Evolutionary conservation across 2,797 vertebrate genomes (phyloP), one percentile per base, ranked within the genome.

Genomic region (Sciurus carolinensis): DNA sequence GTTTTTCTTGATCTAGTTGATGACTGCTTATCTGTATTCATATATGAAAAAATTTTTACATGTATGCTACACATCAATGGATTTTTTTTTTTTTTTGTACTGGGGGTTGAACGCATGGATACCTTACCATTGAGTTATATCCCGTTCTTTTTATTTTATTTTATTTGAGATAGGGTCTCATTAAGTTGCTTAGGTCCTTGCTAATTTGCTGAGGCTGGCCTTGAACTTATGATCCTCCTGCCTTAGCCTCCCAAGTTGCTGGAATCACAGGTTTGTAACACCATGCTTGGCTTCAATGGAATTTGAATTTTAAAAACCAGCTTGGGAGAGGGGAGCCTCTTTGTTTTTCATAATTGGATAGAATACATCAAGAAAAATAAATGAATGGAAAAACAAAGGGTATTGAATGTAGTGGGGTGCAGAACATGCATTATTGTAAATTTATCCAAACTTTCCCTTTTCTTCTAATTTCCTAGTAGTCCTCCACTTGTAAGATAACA

Each of bases 261-360:
- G 30, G 5, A 30, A 67, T 67, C 33, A 67, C 66, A n/a, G 13
- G 15, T 7, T 33, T 67, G 6, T 5, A 2, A 7, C 66, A 67
- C 30, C 7, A 11, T 62, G 59, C 24, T 22, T 62, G 22, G 59
- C 22, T 90, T 87, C 28, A 87, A 73, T 77, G 26, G 64, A 90
- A 92, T 91, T 81, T 88, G 54, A 88, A 94, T 36, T 57, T 20
- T 36, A 66, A 91, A 91, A 76, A 20, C 71, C 30, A 85, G 24
- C 12, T 76, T 44, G 24, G 20, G 57, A 94, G 7, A 28, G 26
- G 14, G 30, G 87, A 84, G 57, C 0, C 4, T 20, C 69, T 76
- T 90, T 67, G 59, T 88, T 81, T 87, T 69, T 14, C 50, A 54
- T 28, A 77, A 44, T 11, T 30, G 9, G 54, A 8, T 9, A 36